Evolutionary conservation across 1,140 invertebrate genomes (phyloP), one percentile per base, ranked within the genome.

Genomic region (Ostrea edulis): DNA sequence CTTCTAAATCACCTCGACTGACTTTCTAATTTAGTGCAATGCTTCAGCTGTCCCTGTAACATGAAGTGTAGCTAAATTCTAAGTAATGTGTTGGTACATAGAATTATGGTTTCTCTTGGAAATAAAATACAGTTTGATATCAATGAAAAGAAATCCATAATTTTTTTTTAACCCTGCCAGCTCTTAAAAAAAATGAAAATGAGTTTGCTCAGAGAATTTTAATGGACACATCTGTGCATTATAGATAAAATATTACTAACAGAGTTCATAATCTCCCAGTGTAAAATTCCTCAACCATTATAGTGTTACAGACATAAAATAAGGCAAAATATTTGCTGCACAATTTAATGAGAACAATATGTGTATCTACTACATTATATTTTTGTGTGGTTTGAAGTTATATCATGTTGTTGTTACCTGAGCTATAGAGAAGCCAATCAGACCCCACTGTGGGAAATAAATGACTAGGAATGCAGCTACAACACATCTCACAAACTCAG

Each of bases 381-480:
- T 44, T 44, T 44, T 44, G 2, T 2, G 2, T 44, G 35, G 35
- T 2, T 44, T 44, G 1, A 44, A 44, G 1, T 44, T 44, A 44
- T 5, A 44, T 44, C 5, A 44, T 44, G 1, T 44, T 82, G 82
- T 58, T 83, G 65, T 89, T 90, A 94, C 93, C 91, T 94, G 93
- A 35, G 93, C 93, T 53, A 94, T 86, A 17, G 90, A 91, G 87
- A 94, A 94, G 82, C 87, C 91, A n/a, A 93, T 89, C 3, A 95
- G 82, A n/a, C 94, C 94, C 82, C 91, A 88, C 0, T 92, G 68
- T 81, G 94, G 94, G n/a, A 90, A 90, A 12, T 82, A 84, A 12
- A 93, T 82, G 11, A 94, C 90, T 0, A 94, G 86, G 22, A 93
- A 2, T 8, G 94, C 90, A 58, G 92, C 91, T 8, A 93, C 5